Evolutionary conservation across 2,797 vertebrate genomes (phyloP).

Genomic region (Galagoides demidoff): DNA sequence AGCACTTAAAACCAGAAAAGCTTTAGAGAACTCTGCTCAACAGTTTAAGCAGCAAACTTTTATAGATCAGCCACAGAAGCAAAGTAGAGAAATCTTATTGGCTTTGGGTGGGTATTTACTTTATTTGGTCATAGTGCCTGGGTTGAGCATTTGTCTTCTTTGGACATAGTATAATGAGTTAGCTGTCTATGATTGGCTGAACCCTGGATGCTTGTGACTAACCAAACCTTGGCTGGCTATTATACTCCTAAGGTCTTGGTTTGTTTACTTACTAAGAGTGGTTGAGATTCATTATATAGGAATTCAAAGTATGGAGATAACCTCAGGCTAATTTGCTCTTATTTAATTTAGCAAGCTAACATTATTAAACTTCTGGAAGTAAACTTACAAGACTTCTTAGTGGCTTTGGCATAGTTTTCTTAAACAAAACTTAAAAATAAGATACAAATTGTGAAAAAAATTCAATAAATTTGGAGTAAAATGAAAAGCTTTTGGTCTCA

Average conservation of each 20-base stretch:
- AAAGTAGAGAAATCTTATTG: not conserved
- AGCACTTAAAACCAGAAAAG: not conserved
- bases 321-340: not conserved
- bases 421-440: not conserved
- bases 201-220: not conserved
- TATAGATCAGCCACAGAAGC: not conserved
- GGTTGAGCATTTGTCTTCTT: not conserved
- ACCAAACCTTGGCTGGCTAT: not conserved
- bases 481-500: not conserved
- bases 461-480: not conserved
- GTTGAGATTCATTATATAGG: not conserved
- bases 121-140: not conserved
- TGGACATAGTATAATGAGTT: not conserved
- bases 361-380: not conserved
- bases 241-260: not conserved
- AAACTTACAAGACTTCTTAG: not conserved
- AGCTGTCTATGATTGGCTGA: not conserved
- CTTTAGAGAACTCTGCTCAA: not conserved
- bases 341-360: not conserved
- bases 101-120: not conserved
- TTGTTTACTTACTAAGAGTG: not conserved
- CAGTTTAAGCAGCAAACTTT: not conserved
- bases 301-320: not conserved
- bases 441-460: not conserved
- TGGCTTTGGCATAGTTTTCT: not conserved